Conservation (phyloP, 2,888 invertebrate genomes). For the Lasioglossum leucozonium region DNA sequence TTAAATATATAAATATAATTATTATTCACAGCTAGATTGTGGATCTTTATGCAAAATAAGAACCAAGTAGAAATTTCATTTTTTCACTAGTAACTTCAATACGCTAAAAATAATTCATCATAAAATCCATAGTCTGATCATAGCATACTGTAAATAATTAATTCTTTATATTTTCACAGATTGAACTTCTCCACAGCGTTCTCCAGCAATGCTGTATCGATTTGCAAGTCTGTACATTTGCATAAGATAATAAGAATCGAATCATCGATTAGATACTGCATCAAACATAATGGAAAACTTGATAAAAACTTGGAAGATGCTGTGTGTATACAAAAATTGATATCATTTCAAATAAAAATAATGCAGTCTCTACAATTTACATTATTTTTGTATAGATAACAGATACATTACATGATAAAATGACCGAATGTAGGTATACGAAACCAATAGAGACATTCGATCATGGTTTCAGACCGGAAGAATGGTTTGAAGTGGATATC, state of each 20-base stretch:
- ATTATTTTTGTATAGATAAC: slow-evolving; percentile 83
- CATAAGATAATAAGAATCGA: slow-evolving; percentile 92
- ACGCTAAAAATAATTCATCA: no score
- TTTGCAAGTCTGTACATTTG: slow-evolving; percentile 94
- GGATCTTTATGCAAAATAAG: neutral
- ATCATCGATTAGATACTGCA: slow-evolving; percentile 90
- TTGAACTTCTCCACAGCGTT: slow-evolving; percentile 98
- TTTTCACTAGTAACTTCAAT: no score
- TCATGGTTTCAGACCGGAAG: slow-evolving; percentile 86
- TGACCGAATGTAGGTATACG: slow-evolving; percentile 96
- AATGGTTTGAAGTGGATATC: slow-evolving; percentile 94
- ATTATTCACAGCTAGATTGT: neutral
- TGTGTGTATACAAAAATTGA: slow-evolving; percentile 67
- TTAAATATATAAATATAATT: slow-evolving; percentile 11
- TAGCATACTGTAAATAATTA: slow-evolving; percentile 12
- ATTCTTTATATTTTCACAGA: slow-evolving; percentile 83
- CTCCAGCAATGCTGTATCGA: slow-evolving; percentile 98
- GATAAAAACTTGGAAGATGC: slow-evolving; percentile 79
- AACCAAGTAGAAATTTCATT: neutral
- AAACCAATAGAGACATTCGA: slow-evolving; percentile 87
- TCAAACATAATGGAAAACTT: slow-evolving; percentile 53
- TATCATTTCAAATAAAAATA: neutral
- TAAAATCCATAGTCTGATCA: neutral
- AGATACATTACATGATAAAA: slow-evolving; percentile 92
- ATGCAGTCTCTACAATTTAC: neutral